A percentile compares a stretch with the other conserved stretches of the same genome.
Evolutionary conservation across 2,797 vertebrate genomes (phyloP).

Genomic region (Pseudochaenichthys georgianus): DNA sequence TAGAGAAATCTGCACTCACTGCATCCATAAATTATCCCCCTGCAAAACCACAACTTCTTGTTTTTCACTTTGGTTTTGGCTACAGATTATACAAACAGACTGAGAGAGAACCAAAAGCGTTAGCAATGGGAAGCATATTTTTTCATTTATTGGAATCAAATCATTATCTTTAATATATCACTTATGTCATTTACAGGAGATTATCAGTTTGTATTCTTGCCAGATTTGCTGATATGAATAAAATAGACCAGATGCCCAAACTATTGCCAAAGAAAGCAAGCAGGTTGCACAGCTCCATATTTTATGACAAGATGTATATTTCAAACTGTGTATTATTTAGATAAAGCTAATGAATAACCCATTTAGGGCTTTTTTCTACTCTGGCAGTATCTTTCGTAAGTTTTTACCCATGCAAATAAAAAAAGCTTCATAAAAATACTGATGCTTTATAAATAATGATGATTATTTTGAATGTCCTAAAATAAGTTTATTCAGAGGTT

Average conservation of each 20-base stretch:
- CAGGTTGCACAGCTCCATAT: too few species aligned
- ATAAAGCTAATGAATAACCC: not conserved
- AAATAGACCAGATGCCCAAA: too few species aligned
- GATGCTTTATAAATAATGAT: not conserved
- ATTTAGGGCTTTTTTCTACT: not conserved
- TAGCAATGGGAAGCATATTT: too few species aligned
- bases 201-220: too few species aligned
- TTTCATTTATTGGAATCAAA: too few species aligned
- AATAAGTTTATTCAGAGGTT: not conserved
- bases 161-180: too few species aligned
- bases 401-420: slow-evolving; percentile 21
- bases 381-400: not conserved
- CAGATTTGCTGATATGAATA: too few species aligned
- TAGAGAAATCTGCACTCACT: not conserved
- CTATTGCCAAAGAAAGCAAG: too few species aligned
- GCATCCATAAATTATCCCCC: not conserved
- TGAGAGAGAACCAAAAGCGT: too few species aligned
- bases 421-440: not conserved
- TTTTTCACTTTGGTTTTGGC: not conserved
- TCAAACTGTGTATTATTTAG: not conserved
- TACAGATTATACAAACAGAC: too few species aligned
- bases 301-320: not conserved
- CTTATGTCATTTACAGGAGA: too few species aligned
- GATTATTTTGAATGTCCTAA: slow-evolving; percentile 3
- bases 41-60: not conserved